These are phyloP conservation scores for Todiramphus chloris DNA, from an alignment of 2,113 vertebrate genomes.

Conservation along the genomic window DNA sequence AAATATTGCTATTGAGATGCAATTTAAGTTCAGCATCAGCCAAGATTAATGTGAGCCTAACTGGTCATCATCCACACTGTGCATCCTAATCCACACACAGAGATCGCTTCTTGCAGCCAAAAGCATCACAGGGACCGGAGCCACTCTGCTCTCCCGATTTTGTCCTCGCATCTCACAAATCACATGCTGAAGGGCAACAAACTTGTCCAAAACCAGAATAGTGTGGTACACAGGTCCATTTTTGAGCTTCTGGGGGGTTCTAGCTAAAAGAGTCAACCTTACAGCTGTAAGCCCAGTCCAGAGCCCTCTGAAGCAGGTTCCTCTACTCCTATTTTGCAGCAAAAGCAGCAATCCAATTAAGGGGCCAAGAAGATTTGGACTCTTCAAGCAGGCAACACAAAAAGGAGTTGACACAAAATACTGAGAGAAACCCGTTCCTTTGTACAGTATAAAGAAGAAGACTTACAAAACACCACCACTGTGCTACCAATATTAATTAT, in stretches of 20 bases:
- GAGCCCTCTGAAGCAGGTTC: background rate
- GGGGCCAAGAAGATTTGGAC: background rate
- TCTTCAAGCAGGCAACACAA: background rate
- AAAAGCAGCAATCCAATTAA: background rate
- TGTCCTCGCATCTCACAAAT: fast-evolving
- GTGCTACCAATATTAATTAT: fast-evolving
- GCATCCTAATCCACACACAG: fast-evolving
- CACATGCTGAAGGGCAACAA: fast-evolving
- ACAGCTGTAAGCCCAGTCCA: background rate
- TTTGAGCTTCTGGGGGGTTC: background rate
- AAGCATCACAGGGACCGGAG: background rate
- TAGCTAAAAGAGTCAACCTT: background rate
- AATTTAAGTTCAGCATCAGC: background rate
- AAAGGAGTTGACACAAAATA: background rate
- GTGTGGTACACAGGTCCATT: background rate
- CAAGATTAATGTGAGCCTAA: background rate
- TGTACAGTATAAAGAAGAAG: background rate
- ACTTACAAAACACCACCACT: fast-evolving
- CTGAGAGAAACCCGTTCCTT: background rate
- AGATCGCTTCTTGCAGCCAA: background rate
- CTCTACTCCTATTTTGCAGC: background rate
- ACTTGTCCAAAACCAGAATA: fast-evolving
- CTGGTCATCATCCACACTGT: background rate
- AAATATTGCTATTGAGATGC: fast-evolving
- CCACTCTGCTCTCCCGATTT: background rate